Base-by-base conservation (phyloP, 1,140 invertebrate species). In the Trachymyrmex septentrionalis region DNA sequence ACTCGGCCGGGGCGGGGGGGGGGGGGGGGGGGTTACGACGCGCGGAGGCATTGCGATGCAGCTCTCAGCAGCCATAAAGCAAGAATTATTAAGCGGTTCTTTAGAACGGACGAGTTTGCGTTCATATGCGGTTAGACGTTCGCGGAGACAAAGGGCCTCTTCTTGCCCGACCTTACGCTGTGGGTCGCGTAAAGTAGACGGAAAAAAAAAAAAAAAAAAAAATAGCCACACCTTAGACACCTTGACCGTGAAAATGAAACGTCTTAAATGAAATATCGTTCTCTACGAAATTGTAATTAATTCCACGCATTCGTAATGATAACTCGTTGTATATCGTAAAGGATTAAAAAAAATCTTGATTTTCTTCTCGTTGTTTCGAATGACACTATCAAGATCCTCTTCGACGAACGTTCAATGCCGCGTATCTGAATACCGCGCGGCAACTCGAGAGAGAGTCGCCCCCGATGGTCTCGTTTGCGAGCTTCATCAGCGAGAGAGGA, bases 11-110 rank as follows among this genome's bases (percentile, higher is more conserved):
- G n/a, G n/a, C n/a, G n/a, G n/a, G n/a, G n/a, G n/a, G n/a, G n/a
- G n/a, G n/a, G n/a, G n/a, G n/a, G n/a, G n/a, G n/a, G 38, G 61
- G 34, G 34, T 48, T n/a, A 38, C 6, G 34, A 38, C 78, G 78
- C 67, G 67, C 66, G 78, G 38, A 55, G 55, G 55, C 69, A 84
- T 75, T 50, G 57, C 69, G 80, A 75, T 50, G 80, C 38, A 21
- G n/a, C 80, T 48, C 80, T 48, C 69, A 55, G 80, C 55, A 61
- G 80, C 14, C 38, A 75, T 84, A 84, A 84, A 84, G 80, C 80
- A 50, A 84, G 80, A 84, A 84, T 84, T 84, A 84, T 84, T 84
- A 84, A 84, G 80, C 69, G 80, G 69, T 61, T 75, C 80, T 63
- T 63, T 57, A 30, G 69, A 69, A 1, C 53, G 48, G 38, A 75